phyloP scores from a whole-genome alignment of 2,113 vertebrate species.

The Nerophis lumbriciformis region DNA sequence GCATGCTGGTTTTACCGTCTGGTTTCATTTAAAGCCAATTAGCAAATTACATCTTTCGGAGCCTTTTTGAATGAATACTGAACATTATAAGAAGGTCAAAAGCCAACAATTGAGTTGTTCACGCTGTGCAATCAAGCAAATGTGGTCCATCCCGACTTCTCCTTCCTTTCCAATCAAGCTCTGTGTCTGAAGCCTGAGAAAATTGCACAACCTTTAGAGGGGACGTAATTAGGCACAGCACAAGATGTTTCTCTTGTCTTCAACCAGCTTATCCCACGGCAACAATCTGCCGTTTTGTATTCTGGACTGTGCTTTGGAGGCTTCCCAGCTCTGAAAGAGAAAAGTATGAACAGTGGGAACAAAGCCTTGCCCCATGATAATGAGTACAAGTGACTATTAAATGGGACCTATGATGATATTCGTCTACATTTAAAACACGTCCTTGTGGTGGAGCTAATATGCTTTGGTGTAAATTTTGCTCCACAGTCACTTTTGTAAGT shows the following conservation, averaged over 20 bases:
- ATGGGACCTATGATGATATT: too few relatives aligned
- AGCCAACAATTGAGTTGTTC: too few relatives aligned
- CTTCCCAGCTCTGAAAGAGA: constrained; percentile 48
- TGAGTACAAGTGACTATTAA: constrained; percentile 18
- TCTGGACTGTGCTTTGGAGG: constrained; percentile 54
- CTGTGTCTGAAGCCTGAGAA: constrained; percentile 43
- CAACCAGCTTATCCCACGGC: constrained; percentile 37
- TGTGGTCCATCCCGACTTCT: background rate
- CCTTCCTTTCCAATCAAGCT: constrained; percentile 26
- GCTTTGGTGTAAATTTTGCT: too few relatives aligned
- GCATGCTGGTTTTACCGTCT: background rate
- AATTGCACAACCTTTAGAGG: constrained; percentile 49
- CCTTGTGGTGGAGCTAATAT: too few relatives aligned
- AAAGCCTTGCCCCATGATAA: constrained; percentile 40
- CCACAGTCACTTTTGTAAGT: too few relatives aligned
- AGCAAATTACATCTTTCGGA: background rate
- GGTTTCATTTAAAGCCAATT: background rate
- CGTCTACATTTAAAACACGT: too few relatives aligned
- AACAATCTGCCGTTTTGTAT: constrained; percentile 47
- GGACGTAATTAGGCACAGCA: constrained; percentile 63
- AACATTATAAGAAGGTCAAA: too few relatives aligned
- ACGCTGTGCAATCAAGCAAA: background rate
- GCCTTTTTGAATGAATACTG: too few relatives aligned
- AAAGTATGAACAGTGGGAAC: constrained; percentile 32
- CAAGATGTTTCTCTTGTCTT: constrained; percentile 56